A percentile compares a stretch with the other conserved stretches of the same genome.
Conservation (phyloP, 2,113 vertebrate species). For the Nanger granti region DNA sequence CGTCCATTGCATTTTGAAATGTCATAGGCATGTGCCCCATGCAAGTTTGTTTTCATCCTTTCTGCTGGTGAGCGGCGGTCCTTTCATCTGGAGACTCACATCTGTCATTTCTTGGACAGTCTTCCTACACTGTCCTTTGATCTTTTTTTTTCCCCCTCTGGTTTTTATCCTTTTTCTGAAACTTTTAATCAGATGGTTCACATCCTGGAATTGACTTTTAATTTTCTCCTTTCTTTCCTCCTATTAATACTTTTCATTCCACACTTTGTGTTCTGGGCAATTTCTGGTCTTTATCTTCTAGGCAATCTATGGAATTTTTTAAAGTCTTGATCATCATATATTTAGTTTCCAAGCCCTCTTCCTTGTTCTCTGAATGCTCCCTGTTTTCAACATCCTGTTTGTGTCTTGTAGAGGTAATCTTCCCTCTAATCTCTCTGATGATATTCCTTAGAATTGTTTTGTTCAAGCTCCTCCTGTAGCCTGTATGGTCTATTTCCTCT, state of each 20-base stretch:
- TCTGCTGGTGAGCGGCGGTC: background rate
- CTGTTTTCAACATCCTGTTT: background rate
- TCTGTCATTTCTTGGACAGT: background rate
- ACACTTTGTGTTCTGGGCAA: background rate
- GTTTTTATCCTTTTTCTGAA: constrained; percentile 3
- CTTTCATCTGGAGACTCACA: background rate
- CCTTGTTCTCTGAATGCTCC: background rate
- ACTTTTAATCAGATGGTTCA: background rate
- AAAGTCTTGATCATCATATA: background rate
- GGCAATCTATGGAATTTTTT: background rate
- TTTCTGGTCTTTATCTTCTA: background rate
- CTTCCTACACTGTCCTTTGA: background rate
- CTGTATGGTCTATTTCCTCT: constrained; percentile 31
- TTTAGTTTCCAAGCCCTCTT: background rate
- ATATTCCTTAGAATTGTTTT: constrained; percentile 15
- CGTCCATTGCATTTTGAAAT: background rate
- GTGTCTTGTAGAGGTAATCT: background rate
- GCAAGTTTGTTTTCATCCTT: background rate
- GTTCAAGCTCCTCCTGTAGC: background rate
- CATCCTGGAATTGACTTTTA: background rate
- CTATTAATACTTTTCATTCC: background rate
- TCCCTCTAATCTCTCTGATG: background rate
- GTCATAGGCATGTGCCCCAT: background rate
- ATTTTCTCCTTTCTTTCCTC: background rate
- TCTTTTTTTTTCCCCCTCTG: background rate